Conservation (phyloP, 2,888 invertebrate genomes). For the Phlogophora meticulosa region DNA sequence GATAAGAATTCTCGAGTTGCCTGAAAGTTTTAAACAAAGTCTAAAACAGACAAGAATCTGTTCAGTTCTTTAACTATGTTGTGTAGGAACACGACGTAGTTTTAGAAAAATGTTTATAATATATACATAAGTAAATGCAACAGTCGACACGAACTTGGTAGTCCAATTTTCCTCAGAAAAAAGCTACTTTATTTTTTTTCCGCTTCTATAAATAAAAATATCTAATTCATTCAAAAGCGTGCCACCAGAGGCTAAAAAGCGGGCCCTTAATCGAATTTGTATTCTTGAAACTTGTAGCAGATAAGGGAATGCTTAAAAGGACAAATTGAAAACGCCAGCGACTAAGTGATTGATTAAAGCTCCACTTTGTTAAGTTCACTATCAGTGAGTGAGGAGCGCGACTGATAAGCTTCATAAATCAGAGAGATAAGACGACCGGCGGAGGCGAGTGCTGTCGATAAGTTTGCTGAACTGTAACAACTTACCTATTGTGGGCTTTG, state of each 20-base stretch:
- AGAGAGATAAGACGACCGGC: conserved; percentile 80
- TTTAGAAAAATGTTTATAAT: background rate
- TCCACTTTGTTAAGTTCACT: conserved; percentile 79
- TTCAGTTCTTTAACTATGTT: no score
- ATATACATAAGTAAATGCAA: background rate
- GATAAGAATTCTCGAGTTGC: conserved; percentile 2
- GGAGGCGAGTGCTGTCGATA: conserved; percentile 62
- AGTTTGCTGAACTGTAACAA: conserved; percentile 49
- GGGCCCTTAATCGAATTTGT: conserved; percentile 65
- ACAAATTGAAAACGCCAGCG: conserved; percentile 80
- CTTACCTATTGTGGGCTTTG: conserved; percentile 25
- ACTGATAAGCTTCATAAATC: conserved; percentile 86
- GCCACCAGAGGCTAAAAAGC: conserved; percentile 48
- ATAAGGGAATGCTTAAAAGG: conserved; percentile 70
- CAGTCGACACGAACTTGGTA: background rate
- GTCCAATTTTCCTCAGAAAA: background rate
- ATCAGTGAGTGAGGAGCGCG: conserved; percentile 75
- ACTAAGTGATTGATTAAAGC: conserved; percentile 84
- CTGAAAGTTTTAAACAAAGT: conserved; percentile 21
- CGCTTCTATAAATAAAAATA: conserved; percentile 36
- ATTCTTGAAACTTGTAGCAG: conserved; percentile 68
- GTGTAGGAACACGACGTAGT: background rate
- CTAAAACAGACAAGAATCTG: background rate
- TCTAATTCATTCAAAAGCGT: conserved; percentile 55
- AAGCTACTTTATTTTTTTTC: background rate